Evolutionary conservation across 2,888 invertebrate genomes (phyloP).

Genomic region (Lasioglossum vierecki): DNA sequence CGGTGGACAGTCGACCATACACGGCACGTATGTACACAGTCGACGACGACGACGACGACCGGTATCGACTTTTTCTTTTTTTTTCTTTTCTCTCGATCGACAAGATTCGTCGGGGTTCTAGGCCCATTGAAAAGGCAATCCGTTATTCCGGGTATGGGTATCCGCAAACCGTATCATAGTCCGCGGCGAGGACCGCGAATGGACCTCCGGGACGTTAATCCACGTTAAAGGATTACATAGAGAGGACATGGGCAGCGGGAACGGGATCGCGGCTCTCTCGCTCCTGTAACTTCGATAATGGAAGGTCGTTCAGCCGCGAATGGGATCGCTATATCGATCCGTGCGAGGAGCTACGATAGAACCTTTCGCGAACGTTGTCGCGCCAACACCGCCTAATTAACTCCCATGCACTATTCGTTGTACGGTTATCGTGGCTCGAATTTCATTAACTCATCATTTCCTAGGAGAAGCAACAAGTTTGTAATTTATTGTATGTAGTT

Average conservation of each 20-base stretch:
- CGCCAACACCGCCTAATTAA: conserved; percentile 55
- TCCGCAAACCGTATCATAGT: neutral
- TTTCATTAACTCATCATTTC: neutral
- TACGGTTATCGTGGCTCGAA: neutral
- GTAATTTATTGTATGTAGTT: too few relatives aligned
- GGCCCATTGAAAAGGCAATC: neutral
- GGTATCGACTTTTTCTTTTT: neutral
- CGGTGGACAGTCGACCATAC: neutral
- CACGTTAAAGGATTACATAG: conserved; percentile 33
- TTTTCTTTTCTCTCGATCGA: too few relatives aligned
- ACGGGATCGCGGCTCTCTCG: neutral
- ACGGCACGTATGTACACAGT: neutral
- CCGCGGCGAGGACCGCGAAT: conserved; percentile 8
- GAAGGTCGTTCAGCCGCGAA: conserved; percentile 46
- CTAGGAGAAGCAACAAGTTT: neutral
- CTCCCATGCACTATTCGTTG: neutral
- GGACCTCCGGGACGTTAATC: conserved; percentile 16
- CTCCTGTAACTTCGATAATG: conserved; percentile 45
- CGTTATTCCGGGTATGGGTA: conserved; percentile 9
- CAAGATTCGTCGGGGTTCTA: neutral
- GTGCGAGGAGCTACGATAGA: conserved; percentile 33
- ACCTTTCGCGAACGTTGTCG: conserved; percentile 47
- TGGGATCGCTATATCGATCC: conserved; percentile 53
- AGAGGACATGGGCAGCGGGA: neutral
- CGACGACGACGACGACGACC: neutral